Evolutionary conservation across 2,797 vertebrate genomes (phyloP).

Genomic region (Alca torda): DNA sequence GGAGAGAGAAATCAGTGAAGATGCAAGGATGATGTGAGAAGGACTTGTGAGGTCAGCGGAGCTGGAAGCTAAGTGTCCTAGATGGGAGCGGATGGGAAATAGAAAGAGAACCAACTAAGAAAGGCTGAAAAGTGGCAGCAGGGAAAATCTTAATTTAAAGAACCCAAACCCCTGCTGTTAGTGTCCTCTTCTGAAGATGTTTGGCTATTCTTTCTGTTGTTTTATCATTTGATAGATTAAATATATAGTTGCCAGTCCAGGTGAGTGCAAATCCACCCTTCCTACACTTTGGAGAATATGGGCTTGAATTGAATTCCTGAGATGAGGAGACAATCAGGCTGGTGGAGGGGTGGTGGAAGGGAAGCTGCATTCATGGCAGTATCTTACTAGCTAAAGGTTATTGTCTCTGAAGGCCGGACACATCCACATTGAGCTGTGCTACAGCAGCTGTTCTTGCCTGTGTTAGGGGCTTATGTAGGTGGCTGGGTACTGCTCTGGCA

Average conservation of each 20-base stretch:
- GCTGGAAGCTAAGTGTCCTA: neutral
- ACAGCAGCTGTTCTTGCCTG: neutral
- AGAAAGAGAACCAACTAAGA: neutral
- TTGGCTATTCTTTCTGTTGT: neutral
- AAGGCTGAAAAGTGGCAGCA: neutral
- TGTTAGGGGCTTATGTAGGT: accelerated
- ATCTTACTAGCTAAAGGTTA: neutral
- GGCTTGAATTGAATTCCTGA: neutral
- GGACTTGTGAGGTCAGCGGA: neutral
- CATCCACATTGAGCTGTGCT: neutral
- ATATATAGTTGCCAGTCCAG: neutral
- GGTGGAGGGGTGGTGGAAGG: neutral
- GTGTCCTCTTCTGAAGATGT: neutral
- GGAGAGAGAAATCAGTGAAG: neutral
- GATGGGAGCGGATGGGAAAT: neutral
- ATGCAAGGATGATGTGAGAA: neutral
- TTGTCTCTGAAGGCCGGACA: neutral
- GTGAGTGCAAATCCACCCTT: neutral
- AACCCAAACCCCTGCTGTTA: neutral
- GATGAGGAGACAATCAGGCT: neutral
- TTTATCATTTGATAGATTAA: neutral
- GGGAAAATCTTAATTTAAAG: neutral
- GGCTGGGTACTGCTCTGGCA: neutral
- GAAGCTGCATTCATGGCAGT: neutral
- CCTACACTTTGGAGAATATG: neutral